phyloP scores from a whole-genome alignment of 2,888 invertebrate genomes.

The Tenodera sinensis region DNA sequence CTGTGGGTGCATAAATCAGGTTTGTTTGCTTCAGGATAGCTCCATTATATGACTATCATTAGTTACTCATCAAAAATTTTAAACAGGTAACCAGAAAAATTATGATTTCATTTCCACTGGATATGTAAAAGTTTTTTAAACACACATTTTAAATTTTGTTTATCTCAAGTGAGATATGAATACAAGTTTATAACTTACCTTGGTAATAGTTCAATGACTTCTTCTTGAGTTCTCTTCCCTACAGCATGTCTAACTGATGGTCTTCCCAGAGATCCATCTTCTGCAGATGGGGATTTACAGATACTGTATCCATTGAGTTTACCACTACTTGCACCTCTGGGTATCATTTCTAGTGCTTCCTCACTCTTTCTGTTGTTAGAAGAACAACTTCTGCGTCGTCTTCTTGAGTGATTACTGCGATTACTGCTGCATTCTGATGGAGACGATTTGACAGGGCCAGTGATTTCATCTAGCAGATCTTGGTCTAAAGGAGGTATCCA shows the following conservation, averaged over 20 bases:
- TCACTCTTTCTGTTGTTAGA: not conserved
- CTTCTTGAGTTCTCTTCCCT: not conserved
- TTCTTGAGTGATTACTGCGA: not conserved
- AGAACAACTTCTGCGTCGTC: not conserved
- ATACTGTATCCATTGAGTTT: not conserved
- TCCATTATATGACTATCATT: too few species aligned
- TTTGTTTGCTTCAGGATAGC: too few species aligned
- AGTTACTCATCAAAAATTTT: too few species aligned
- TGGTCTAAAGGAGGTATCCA: slow-evolving; percentile 70
- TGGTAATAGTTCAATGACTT: not conserved
- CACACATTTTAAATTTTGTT: too few species aligned
- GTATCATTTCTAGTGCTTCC: not conserved
- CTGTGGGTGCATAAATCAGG: too few species aligned
- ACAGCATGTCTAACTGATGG: not conserved
- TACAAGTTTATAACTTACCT: not conserved
- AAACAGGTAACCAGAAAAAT: too few species aligned
- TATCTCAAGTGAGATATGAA: not conserved
- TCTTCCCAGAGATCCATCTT: not conserved
- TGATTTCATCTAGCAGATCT: not conserved
- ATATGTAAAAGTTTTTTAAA: too few species aligned
- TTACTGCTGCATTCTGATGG: not conserved
- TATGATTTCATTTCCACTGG: too few species aligned
- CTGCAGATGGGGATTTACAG: not conserved
- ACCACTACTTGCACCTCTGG: not conserved
- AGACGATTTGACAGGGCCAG: not conserved